Evolutionary conservation across 2,113 vertebrate species (phyloP).

Genomic region (Hippocampus mohnikei): DNA sequence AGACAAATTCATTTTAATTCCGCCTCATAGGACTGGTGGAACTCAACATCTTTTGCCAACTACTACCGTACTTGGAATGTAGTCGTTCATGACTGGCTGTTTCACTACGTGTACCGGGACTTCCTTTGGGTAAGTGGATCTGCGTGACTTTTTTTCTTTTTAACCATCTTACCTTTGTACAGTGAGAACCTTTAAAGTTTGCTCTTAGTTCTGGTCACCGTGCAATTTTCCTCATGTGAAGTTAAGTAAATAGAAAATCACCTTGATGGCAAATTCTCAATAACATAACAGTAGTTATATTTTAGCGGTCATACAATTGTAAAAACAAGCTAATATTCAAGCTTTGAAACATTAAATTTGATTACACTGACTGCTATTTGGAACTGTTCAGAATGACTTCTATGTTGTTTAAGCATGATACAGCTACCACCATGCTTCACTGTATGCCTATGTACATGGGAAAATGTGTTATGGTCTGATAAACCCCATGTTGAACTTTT

Average conservation of each 20-base stretch:
- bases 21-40: slow-evolving; percentile 88
- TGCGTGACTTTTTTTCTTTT: neutral
- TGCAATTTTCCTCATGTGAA: neutral
- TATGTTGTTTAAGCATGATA: too few species aligned
- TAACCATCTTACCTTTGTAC: neutral
- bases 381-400: too few species aligned
- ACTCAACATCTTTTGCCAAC: slow-evolving; percentile 85
- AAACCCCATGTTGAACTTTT: too few species aligned
- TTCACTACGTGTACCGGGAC: slow-evolving; percentile 81
- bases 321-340: too few species aligned
- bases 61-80: slow-evolving; percentile 90
- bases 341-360: too few species aligned
- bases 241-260: neutral
- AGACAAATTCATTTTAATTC: neutral
- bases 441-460: too few species aligned
- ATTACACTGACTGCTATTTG: too few species aligned
- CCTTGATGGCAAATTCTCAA: too few species aligned
- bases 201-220: neutral
- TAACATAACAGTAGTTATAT: too few species aligned
- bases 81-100: slow-evolving; percentile 88
- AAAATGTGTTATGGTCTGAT: too few species aligned
- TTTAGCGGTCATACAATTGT: too few species aligned
- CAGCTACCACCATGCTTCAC: too few species aligned
- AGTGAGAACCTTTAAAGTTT: neutral
- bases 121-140: slow-evolving; percentile 78